These are phyloP conservation scores for Vidua macroura DNA, from an alignment of 2,113 vertebrate species.

Conservation along the genomic window DNA sequence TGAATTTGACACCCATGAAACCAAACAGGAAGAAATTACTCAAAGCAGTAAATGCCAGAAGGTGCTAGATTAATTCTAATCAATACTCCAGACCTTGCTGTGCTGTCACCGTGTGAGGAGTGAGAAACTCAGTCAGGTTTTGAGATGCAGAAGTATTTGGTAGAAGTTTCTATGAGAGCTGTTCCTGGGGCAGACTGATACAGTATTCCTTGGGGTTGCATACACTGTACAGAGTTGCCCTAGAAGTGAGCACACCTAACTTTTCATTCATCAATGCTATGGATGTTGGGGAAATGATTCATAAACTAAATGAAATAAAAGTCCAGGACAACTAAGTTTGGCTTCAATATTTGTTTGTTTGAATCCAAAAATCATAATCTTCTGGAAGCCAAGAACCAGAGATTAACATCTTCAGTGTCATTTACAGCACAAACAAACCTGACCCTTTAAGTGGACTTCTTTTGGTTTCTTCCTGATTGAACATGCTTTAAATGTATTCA, in stretches of 20 bases:
- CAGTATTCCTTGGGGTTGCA: neutral
- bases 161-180: neutral
- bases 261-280: neutral
- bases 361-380: neutral
- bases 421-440: neutral
- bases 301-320: neutral
- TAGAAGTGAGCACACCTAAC: neutral
- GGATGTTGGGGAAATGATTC: neutral
- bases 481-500: neutral
- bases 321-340: neutral
- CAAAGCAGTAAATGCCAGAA: neutral
- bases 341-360: neutral
- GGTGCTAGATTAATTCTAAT: neutral
- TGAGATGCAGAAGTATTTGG: neutral
- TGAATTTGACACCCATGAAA: neutral
- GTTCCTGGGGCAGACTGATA: neutral
- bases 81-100: neutral
- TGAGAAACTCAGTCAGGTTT: neutral
- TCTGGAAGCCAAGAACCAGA: neutral
- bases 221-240: neutral
- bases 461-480: neutral
- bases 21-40: neutral
- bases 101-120: neutral
- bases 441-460: neutral
- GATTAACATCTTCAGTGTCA: neutral